These are phyloP conservation scores for Dasyprocta punctata DNA, from an alignment of 2,113 vertebrate genomes.

Conservation along the genomic window DNA sequence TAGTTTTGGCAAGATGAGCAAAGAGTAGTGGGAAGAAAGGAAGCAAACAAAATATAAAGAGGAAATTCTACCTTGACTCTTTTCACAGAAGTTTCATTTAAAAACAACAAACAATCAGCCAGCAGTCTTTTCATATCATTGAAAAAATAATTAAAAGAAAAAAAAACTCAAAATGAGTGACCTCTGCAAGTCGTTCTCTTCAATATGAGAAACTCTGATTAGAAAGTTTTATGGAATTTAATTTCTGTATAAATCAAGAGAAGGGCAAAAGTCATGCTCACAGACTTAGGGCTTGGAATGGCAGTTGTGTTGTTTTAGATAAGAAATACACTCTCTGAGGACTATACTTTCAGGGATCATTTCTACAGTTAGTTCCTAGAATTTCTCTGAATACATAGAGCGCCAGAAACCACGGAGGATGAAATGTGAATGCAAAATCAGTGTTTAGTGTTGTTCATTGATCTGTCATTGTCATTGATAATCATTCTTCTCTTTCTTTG, in stretches of 20 bases:
- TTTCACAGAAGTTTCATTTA: slow-evolving; percentile 61
- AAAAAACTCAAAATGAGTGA: slow-evolving; percentile 45
- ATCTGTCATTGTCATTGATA: background rate
- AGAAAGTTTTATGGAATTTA: slow-evolving; percentile 50
- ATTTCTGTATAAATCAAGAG: slow-evolving; percentile 22
- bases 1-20: slow-evolving; percentile 86
- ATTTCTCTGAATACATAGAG: background rate
- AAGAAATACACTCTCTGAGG: background rate
- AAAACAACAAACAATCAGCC: slow-evolving; percentile 69
- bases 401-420: background rate
- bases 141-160: slow-evolving; percentile 72
- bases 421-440: too few species aligned
- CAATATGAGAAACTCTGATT: background rate
- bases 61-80: slow-evolving; percentile 79
- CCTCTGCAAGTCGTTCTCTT: slow-evolving; percentile 4
- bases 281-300: background rate
- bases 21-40: slow-evolving; percentile 82
- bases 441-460: background rate
- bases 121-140: slow-evolving; percentile 47
- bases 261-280: background rate
- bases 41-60: slow-evolving; percentile 81
- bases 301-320: background rate
- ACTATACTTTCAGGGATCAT: background rate
- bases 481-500: background rate
- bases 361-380: background rate